Percentiles rank a stretch among this genome's conserved stretches.
Conservation (phyloP, 2,113 vertebrate genomes). For the Nothocercus nigrocapillus region DNA sequence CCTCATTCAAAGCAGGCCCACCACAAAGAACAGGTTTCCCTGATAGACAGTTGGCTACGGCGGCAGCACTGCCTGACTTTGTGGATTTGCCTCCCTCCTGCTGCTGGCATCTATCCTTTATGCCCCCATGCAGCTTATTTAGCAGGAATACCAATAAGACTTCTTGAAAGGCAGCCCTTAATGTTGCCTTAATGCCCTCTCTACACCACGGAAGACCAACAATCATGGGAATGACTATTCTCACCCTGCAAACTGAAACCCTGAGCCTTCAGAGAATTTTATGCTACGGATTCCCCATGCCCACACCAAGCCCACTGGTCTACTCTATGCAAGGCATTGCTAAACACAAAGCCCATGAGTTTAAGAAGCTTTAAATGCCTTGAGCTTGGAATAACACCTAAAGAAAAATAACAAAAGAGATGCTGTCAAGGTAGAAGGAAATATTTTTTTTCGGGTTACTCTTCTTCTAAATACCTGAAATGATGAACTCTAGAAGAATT, state of each 20-base stretch:
- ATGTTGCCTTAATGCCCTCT: background rate
- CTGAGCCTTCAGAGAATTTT: background rate
- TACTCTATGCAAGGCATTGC: background rate
- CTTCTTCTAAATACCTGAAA: background rate
- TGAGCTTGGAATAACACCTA: background rate
- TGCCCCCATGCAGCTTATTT: background rate
- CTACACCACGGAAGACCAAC: background rate
- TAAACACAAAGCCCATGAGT: background rate
- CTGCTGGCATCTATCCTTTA: background rate
- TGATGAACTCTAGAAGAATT: background rate
- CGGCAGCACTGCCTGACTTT: background rate
- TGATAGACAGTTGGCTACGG: background rate
- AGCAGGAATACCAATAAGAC: background rate
- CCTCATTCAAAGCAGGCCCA: background rate
- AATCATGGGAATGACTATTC: background rate
- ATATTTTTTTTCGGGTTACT: background rate
- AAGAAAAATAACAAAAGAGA: background rate
- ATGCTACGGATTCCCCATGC: background rate
- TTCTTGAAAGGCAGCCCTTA: background rate
- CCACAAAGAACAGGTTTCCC: background rate
- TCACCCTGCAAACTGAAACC: background rate
- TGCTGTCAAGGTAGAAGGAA: background rate
- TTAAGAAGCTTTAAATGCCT: background rate
- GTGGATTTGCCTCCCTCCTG: background rate
- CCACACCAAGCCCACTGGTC: background rate